phyloP scores from a whole-genome alignment of 2,888 invertebrate genomes.

The Eucera pruinosa region DNA sequence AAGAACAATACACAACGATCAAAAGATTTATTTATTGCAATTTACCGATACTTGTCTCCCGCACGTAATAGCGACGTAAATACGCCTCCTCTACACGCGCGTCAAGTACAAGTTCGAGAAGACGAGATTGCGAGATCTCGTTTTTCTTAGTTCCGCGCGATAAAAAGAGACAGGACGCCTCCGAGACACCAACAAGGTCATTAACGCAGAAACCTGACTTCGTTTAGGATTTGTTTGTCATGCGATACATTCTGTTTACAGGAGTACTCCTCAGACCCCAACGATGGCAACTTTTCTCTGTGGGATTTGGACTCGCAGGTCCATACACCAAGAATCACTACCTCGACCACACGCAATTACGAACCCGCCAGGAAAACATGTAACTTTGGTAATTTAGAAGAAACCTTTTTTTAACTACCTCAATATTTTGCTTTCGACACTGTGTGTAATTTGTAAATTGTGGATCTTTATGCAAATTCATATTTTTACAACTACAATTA shows the following conservation, averaged over 20 bases:
- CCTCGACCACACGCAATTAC: conserved; percentile 48
- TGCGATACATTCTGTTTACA: conserved; percentile 60
- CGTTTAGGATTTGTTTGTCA: conserved; percentile 40
- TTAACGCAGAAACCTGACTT: conserved; percentile 34
- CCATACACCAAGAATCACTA: conserved; percentile 66
- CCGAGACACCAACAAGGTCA: conserved; percentile 33
- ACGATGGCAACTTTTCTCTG: conserved; percentile 76
- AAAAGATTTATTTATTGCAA: conserved; percentile 19
- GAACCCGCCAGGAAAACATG: conserved; percentile 76
- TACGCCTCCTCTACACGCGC: neutral
- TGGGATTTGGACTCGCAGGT: conserved; percentile 80
- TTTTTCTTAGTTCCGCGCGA: conserved; percentile 1
- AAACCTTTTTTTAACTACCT: neutral
- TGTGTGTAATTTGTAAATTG: too few relatives aligned
- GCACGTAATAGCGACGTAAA: conserved; percentile 13
- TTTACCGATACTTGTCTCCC: conserved; percentile 23
- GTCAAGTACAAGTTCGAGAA: neutral
- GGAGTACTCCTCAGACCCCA: conserved; percentile 70
- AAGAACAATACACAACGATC: neutral
- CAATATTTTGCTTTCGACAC: too few relatives aligned
- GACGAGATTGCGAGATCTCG: conserved; percentile 18
- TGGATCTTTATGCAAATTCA: too few relatives aligned
- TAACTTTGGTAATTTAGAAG: conserved; percentile 71
- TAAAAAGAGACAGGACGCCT: conserved; percentile 24
- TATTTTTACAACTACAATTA: too few relatives aligned